Percentiles rank a stretch among this genome's conserved stretches.
phyloP scores from a whole-genome alignment of 2,797 vertebrate species.

The Dendrocincla tyrannina region DNA sequence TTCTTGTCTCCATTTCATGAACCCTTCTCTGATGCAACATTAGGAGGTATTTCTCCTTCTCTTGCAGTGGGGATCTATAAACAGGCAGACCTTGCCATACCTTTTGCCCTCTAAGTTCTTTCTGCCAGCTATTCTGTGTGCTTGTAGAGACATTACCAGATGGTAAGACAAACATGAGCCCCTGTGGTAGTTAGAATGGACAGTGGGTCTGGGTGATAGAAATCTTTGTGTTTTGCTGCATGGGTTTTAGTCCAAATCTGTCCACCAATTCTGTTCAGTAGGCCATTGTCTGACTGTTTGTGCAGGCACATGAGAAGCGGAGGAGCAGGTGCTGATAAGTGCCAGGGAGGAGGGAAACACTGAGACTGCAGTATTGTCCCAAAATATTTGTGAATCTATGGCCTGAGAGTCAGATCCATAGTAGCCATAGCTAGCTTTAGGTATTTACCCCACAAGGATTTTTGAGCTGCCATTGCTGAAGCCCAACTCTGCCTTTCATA shows the following conservation, averaged over 20 bases:
- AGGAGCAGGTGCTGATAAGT: neutral
- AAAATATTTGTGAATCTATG: neutral
- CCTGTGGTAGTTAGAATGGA: neutral
- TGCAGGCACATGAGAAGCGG: neutral
- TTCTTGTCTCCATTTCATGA: neutral
- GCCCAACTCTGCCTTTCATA: neutral
- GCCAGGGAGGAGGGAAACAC: neutral
- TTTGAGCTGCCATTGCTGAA: neutral
- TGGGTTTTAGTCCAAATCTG: neutral
- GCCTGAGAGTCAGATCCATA: neutral
- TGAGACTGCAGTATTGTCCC: neutral
- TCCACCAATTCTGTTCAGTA: neutral
- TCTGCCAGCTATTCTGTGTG: fast-evolving
- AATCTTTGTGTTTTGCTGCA: neutral
- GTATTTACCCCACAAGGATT: neutral
- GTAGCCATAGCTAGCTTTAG: neutral
- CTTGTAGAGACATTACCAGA: neutral
- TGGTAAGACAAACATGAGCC: neutral
- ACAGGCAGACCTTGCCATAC: neutral
- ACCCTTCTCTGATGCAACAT: neutral
- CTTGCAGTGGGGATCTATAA: neutral
- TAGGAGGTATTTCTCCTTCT: neutral
- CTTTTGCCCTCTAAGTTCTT: neutral
- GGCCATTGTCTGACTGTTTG: neutral
- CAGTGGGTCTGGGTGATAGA: neutral